Conservation (phyloP, 2,797 vertebrate genomes). For the Apogon talboti region DNA sequence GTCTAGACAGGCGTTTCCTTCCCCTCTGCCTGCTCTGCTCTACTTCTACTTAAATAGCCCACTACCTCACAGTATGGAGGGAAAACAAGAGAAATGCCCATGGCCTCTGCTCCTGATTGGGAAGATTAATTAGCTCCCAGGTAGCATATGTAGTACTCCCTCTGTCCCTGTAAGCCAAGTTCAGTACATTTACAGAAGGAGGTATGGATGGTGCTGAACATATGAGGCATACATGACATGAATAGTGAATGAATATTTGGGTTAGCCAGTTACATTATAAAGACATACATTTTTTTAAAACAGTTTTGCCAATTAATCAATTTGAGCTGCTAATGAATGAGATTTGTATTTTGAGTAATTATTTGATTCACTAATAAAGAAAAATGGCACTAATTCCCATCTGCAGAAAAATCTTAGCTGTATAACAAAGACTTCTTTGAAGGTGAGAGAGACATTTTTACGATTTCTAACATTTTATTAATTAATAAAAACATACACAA, state of each 20-base stretch:
- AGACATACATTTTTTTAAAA: no score
- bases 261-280: no score
- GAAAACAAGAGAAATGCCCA: slow-evolving; percentile 84
- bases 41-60: slow-evolving; percentile 84
- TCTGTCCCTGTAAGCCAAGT: slow-evolving; percentile 71
- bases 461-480: no score
- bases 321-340: no score
- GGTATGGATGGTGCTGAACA: slow-evolving; percentile 31
- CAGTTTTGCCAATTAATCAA: no score
- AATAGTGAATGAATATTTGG: background rate
- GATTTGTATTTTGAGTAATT: no score
- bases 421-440: no score
- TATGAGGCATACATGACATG: background rate
- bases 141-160: slow-evolving; percentile 53
- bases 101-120: slow-evolving; percentile 82
- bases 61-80: slow-evolving; percentile 61
- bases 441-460: no score
- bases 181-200: slow-evolving; percentile 16
- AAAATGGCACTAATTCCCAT: no score
- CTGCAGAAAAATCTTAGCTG: no score
- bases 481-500: no score
- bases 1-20: slow-evolving; percentile 89
- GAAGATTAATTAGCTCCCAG: slow-evolving; percentile 87
- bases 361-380: no score
- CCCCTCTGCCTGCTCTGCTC: slow-evolving; percentile 79